Conservation (phyloP, 2,113 vertebrate species). For the Athene cunicularia region DNA sequence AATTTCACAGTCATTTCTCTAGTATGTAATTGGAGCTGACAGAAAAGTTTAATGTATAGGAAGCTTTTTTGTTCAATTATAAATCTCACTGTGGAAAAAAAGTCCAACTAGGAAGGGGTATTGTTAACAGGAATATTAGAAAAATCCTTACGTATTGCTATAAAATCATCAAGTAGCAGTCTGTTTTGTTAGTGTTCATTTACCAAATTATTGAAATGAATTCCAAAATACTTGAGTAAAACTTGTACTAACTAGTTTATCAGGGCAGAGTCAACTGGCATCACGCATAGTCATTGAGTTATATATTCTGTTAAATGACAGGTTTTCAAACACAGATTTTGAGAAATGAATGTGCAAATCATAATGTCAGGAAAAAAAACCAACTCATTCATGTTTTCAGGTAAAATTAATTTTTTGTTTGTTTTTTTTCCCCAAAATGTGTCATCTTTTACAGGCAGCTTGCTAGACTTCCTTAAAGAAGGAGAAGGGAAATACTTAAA, state of each 20-base stretch:
- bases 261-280: not conserved
- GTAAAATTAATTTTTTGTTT: not conserved
- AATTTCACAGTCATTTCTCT: not conserved
- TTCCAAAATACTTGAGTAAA: not conserved
- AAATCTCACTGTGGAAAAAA: not conserved
- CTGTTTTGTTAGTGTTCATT: not conserved
- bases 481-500: constrained; percentile 95
- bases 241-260: not conserved
- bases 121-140: not conserved
- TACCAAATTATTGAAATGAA: not conserved
- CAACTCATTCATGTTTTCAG: not conserved
- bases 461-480: constrained; percentile 94
- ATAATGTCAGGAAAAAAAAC: not conserved
- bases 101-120: not conserved
- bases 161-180: not conserved
- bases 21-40: not conserved
- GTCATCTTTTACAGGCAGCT: constrained; percentile 82
- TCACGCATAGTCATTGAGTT: not conserved
- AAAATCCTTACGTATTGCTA: not conserved
- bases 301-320: not conserved
- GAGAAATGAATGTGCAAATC: not conserved
- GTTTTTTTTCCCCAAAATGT: not conserved
- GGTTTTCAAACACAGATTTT: not conserved
- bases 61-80: not conserved
- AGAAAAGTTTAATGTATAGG: not conserved